Evolutionary conservation across 37 sponge, comb jelly and placozoan genomes (phyloP), one percentile per base, ranked within the genome.

Genomic region (Petrosia ficiformis): DNA sequence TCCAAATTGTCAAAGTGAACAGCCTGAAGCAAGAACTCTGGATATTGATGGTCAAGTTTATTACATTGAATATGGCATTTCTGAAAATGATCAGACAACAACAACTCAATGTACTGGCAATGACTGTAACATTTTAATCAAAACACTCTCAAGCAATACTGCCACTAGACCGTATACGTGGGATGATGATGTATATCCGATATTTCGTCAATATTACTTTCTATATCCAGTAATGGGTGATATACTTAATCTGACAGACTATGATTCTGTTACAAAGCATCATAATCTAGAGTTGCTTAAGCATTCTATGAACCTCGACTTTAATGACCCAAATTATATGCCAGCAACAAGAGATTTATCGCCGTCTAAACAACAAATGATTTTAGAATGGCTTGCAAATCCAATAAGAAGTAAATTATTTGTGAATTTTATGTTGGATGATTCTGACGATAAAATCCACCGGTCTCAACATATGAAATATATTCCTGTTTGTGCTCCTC

Each of bases 1-100:
- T 58, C 3, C 54, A 2, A 24, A 8, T 38, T 29, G 31, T 19
- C 31, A 2, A n/a, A 30, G 6, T 54, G 34, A 41, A 38, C 57
- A 72, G 31, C 64, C 64, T n/a, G n/a, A n/a, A n/a, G n/a, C n/a
- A n/a, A n/a, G n/a, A n/a, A n/a, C n/a, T n/a, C n/a, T n/a, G n/a
- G n/a, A n/a, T 21, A 85, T 85, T 66, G 86, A 86, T 58, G 86
- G 86, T 1, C 80, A 80, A 56, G 80, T 87, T 22, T 81, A 82
- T 38, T 39, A 0, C 11, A 77, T 87, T 60, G 24, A 16, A 31
- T 87, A 76, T 57, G 65, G 36, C 44, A 35, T 70, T 25, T 24
- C 10, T 6, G 74, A 57, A 21, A 38, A 59, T 28, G 44, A 39
- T n/a, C n/a, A n/a, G n/a, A n/a, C n/a, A n/a, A n/a, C n/a, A n/a